A percentile compares a stretch with the other conserved stretches of the same genome.
These are phyloP conservation scores for Syngnathus rostellatus DNA, from an alignment of 2,797 vertebrate species.

Conservation along the genomic window DNA sequence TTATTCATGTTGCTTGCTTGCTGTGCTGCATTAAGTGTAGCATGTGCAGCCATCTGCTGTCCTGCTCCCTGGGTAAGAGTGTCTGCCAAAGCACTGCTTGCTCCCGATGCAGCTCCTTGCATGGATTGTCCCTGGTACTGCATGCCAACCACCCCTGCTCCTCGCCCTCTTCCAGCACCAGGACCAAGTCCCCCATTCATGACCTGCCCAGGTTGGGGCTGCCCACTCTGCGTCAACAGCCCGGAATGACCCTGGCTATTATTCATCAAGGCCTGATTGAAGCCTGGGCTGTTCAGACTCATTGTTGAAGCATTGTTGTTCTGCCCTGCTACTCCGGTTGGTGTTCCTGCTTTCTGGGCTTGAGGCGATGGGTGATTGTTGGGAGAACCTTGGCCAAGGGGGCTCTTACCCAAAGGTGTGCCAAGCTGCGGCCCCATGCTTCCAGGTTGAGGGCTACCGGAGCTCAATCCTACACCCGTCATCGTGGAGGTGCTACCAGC, in stretches of 20 bases:
- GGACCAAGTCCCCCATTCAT: slow-evolving; percentile 91
- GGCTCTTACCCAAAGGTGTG: slow-evolving; percentile 82
- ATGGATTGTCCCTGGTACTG: slow-evolving; percentile 78
- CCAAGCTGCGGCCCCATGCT: slow-evolving; percentile 79
- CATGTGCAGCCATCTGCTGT: slow-evolving; percentile 79
- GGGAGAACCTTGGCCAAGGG: slow-evolving; percentile 78
- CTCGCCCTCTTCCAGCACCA: slow-evolving; percentile 80
- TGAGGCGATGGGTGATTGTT: slow-evolving; percentile 79
- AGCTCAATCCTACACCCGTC: slow-evolving; percentile 72
- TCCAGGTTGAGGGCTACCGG: slow-evolving; percentile 77
- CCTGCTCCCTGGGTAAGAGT: slow-evolving; percentile 82
- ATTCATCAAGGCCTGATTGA: slow-evolving; percentile 86
- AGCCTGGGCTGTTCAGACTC: slow-evolving; percentile 80
- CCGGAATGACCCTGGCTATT: slow-evolving; percentile 80
- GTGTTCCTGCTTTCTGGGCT: slow-evolving; percentile 83
- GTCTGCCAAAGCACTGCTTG: slow-evolving; percentile 83
- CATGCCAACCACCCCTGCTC: slow-evolving; percentile 73
- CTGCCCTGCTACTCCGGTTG: slow-evolving; percentile 70
- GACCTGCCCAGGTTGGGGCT: slow-evolving; percentile 80
- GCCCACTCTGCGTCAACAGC: slow-evolving; percentile 78
- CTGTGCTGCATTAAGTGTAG: slow-evolving; percentile 73
- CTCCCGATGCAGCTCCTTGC: slow-evolving; percentile 68
- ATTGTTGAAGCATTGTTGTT: slow-evolving; percentile 76
- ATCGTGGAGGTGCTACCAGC: slow-evolving; percentile 76
- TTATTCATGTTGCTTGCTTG: slow-evolving; percentile 88